Conservation (phyloP, 1,140 invertebrate species). For the Thrips palmi region DNA sequence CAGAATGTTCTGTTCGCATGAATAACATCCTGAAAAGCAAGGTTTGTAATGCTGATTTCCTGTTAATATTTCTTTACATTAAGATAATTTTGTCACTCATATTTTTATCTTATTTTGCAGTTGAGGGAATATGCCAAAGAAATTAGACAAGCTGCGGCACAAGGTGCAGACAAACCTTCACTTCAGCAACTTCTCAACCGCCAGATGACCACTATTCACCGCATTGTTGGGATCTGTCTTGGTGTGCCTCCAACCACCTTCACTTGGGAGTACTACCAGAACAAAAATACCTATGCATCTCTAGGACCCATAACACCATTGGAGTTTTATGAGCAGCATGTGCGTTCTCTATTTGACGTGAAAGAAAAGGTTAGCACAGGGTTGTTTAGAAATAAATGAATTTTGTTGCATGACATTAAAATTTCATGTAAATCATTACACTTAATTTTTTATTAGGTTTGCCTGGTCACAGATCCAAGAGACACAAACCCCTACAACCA, state of each 20-base stretch:
- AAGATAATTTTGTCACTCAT: slow-evolving; percentile 9
- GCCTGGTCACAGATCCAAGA: slow-evolving; percentile 70
- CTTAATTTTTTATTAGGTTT: slow-evolving; percentile 34
- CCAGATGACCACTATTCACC: slow-evolving; percentile 59
- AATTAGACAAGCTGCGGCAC: slow-evolving; percentile 38
- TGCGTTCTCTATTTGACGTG: slow-evolving; percentile 62
- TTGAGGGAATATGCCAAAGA: slow-evolving; percentile 63
- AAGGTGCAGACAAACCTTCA: slow-evolving; percentile 32
- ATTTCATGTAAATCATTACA: neutral
- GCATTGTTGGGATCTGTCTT: slow-evolving; percentile 65
- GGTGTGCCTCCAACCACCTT: slow-evolving; percentile 64
- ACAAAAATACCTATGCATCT: slow-evolving; percentile 54
- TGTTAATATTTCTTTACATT: slow-evolving; percentile 3
- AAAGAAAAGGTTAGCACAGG: slow-evolving; percentile 50
- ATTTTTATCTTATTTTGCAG: slow-evolving; percentile 24
- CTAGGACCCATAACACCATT: slow-evolving; percentile 57
- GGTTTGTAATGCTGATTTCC: slow-evolving; percentile 24
- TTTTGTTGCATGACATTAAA: neutral
- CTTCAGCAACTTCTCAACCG: slow-evolving; percentile 36
- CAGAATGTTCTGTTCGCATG: slow-evolving; percentile 49
- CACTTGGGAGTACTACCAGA: slow-evolving; percentile 77
- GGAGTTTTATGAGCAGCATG: slow-evolving; percentile 63
- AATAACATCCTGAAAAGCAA: slow-evolving; percentile 64
- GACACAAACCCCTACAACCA: slow-evolving; percentile 52
- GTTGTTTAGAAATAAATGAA: neutral